Percentiles rank a stretch among this genome's conserved stretches.
Evolutionary conservation across 2,888 invertebrate species (phyloP).

Genomic region (Octodonta nipae): DNA sequence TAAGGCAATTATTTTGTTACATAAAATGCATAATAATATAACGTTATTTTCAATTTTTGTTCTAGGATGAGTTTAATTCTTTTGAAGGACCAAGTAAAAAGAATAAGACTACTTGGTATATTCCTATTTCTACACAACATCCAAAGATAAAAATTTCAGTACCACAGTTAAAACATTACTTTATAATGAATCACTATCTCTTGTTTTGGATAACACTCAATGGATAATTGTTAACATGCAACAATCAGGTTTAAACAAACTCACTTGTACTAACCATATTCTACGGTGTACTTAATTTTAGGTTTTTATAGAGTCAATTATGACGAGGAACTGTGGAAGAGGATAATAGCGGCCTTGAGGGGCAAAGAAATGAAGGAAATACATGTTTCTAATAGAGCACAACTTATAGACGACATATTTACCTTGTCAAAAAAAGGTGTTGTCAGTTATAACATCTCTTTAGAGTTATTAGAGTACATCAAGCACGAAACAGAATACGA

Average conservation of each 20-base stretch:
- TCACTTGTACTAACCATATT: too few relatives aligned
- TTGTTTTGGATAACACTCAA: constrained; percentile 6
- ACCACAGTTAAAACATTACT: constrained; percentile 26
- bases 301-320: constrained; percentile 58
- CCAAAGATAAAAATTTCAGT: constrained; percentile 30
- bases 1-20: too few relatives aligned
- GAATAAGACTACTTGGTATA: too few relatives aligned
- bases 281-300: too few relatives aligned
- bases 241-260: too few relatives aligned
- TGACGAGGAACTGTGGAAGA: constrained; percentile 43
- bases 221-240: constrained; percentile 16
- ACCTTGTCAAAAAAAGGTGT: constrained; percentile 55
- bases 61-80: too few relatives aligned
- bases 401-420: constrained; percentile 65
- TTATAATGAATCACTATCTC: neutral
- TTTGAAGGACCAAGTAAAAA: too few relatives aligned
- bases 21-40: too few relatives aligned
- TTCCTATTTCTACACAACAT: constrained; percentile 38
- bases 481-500: constrained; percentile 54
- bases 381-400: constrained; percentile 57
- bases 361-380: constrained; percentile 37
- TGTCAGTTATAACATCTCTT: constrained; percentile 46
- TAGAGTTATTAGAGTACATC: constrained; percentile 56
- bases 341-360: constrained; percentile 35
- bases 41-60: too few relatives aligned